These are phyloP conservation scores for Menidia menidia DNA, from an alignment of 2,797 vertebrate species.

Conservation along the genomic window DNA sequence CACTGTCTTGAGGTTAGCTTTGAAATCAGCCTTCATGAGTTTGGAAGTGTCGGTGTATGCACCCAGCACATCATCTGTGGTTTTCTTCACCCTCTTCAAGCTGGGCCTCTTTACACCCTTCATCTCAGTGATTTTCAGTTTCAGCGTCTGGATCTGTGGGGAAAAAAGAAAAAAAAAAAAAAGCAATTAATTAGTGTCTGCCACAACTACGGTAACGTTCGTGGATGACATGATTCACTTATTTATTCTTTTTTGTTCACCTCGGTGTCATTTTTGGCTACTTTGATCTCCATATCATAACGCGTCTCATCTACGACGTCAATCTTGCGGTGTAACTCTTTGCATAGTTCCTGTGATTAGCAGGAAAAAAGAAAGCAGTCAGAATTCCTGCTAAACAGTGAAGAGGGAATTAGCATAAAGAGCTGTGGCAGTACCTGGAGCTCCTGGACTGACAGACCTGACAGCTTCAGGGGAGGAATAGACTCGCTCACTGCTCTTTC, in stretches of 20 bases:
- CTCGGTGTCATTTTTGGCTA: conserved; percentile 78
- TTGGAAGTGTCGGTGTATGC: conserved; percentile 73
- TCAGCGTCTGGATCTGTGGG: conserved; percentile 71
- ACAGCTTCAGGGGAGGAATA: conserved; percentile 68
- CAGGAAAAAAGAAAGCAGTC: conserved; percentile 6
- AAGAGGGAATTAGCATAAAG: background rate
- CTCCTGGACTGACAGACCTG: conserved; percentile 73
- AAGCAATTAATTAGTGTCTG: background rate
- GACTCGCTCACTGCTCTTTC: conserved; percentile 64
- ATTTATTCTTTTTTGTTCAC: conserved; percentile 36
- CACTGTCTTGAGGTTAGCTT: conserved; percentile 85
- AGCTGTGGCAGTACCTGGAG: conserved; percentile 69
- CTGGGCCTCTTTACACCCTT: conserved; percentile 82
- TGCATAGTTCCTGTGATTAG: conserved; percentile 79
- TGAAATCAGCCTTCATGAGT: conserved; percentile 84
- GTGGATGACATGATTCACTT: background rate
- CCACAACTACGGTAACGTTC: background rate
- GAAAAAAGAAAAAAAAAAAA: conserved; percentile 3
- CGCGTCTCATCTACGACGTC: conserved; percentile 81
- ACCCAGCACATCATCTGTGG: conserved; percentile 82
- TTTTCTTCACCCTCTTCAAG: conserved; percentile 84
- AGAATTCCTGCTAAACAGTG: background rate
- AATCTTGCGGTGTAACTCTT: conserved; percentile 78
- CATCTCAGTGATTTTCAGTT: conserved; percentile 76
- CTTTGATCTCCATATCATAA: conserved; percentile 80